phyloP scores from a whole-genome alignment of 1,140 invertebrate species.

The Saccostrea echinata region DNA sequence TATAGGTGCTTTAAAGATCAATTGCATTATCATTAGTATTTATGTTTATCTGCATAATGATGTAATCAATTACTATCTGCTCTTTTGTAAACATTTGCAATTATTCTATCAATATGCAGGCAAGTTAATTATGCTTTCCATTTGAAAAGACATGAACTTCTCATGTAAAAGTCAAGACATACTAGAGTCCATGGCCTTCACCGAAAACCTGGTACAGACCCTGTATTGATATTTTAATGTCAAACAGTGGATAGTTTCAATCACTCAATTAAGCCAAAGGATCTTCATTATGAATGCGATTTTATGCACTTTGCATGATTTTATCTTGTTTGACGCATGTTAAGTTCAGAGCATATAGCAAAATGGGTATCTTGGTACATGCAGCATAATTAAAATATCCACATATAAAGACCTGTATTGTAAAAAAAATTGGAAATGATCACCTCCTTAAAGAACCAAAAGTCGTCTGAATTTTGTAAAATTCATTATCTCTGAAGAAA shows the following conservation, averaged over 20 bases:
- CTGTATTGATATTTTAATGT: constrained; percentile 13
- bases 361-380: not conserved
- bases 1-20: constrained; percentile 16
- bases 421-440: too few relatives aligned
- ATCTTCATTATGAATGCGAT: constrained; percentile 29
- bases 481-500: too few relatives aligned
- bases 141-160: constrained; percentile 34
- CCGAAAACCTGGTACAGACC: constrained; percentile 4
- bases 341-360: not conserved
- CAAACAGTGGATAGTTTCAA: not conserved
- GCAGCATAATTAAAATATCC: too few relatives aligned
- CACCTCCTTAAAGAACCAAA: too few relatives aligned
- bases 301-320: not conserved
- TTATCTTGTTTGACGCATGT: not conserved
- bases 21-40: constrained; percentile 21
- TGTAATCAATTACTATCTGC: constrained; percentile 13
- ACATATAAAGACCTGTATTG: too few relatives aligned
- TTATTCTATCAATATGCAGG: constrained; percentile 22
- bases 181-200: not conserved
- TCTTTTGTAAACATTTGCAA: constrained; percentile 34
- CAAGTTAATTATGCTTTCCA: constrained; percentile 17
- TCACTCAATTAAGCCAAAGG: not conserved
- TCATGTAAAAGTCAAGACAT: constrained; percentile 29
- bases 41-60: constrained; percentile 33
- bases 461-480: too few relatives aligned